Base-by-base conservation (phyloP, 2,888 invertebrate species). In the Agapostemon virescens region DNA sequence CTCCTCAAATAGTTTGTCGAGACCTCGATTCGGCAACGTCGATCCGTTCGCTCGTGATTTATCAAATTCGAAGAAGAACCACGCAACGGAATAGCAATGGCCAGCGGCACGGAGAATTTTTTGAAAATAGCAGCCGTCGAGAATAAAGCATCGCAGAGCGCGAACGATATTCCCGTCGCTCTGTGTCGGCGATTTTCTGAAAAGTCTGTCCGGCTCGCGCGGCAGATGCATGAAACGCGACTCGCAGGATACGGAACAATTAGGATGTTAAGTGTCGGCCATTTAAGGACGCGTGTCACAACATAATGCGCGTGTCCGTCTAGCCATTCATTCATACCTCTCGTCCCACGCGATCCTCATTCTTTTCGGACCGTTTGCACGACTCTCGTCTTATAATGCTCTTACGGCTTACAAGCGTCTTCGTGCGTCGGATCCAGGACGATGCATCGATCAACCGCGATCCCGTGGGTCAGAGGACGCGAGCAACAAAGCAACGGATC, bases 381-480 rank as follows among this genome's bases (percentile, higher is more conserved):
- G 72, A 52, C 69, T 68, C 70, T 26, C 84, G 86, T 83, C 85
- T 80, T 77, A 84, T 88, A 85, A 87, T 88, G 84, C 83, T 88
- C 87, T 87, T 85, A 85, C 82, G 84, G 79, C 84, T 87, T 85
- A 84, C 85, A 85, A 85, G 84, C 86, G 83, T 81, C 73, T 77
- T 75, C 78, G 40, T 77, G 70, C 79, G 70, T 63, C 61, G 72
- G 71, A 71, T 78, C 52, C 72, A 68, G 67, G 61, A 72, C 52
- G 74, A 52, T 23, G 73, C 80, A 84, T 84, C 84, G 74, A 80
- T 84, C 84, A 80, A 75, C 9, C 67, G 42, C 68, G 45, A 70
- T 75, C 81, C 58, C 68, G 61, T 58, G 40, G 79, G 73, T 61
- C 55, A 38, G 61, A 52, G 17, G 58, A 42, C 49, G 49, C 70